Evolutionary conservation across 2,888 invertebrate species (phyloP), one percentile per base, ranked within the genome.

Genomic region (Aproaerema taeniolella): DNA sequence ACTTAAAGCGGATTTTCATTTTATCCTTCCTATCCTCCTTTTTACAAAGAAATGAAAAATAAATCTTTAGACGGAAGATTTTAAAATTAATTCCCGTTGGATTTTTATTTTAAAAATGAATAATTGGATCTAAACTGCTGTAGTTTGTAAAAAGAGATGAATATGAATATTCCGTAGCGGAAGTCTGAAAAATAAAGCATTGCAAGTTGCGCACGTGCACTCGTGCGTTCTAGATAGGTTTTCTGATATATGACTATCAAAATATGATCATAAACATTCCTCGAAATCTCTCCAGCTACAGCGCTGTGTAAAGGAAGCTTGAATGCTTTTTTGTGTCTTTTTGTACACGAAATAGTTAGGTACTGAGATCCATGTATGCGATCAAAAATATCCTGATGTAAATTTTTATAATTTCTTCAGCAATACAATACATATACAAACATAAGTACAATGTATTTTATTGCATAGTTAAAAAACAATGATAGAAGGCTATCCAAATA

Each of bases 1-100:
- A 60, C 47, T 60, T 65, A 61, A 66, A 64, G 61, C 58, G 55
- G 56, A 62, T 64, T 65, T 65, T 61, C 50, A 62, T 65, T 61
- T 58, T 46, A 49, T 47, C 49, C 58, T 53, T 56, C 41, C 41
- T 41, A 45, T 38, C 39, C 45, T 50, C 49, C 51, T 54, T 47
- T 45, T 49, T 47, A 42, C 24, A 12, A n/a, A 2, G 17, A 15
- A 31, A 38, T 31, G 38, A 17, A 31, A 31, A 31, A 29, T 29
- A 36, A 36, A 26, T 35, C 9, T n/a, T n/a, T 24, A 35, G 13
- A n/a, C 8, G 7, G 9, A 12, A 12, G 16, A 24, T 20, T 9
- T 8, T 11, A 10, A 25, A 33, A 33, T 17, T 34, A 20, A 20
- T 20, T 15, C 17, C 10, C 14, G 10, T 7, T 3, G 17, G 7